Evolutionary conservation across 2,797 vertebrate genomes (phyloP), one percentile per base, ranked within the genome.

Genomic region (Pteronotus mesoamericanus): DNA sequence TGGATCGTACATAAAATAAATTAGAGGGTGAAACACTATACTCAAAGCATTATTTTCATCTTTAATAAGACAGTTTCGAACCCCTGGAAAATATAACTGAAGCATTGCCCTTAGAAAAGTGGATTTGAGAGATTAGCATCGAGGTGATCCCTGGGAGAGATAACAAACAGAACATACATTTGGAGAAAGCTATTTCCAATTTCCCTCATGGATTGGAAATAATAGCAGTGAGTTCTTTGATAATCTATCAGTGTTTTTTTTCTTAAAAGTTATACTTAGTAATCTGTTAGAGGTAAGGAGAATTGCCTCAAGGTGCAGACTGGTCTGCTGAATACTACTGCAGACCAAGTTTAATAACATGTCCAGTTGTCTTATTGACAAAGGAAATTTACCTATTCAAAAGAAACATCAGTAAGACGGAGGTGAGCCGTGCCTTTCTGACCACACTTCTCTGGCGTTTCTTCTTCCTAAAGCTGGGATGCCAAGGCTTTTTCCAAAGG

Each of bases 41-140:
- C 46, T 94, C 88, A 91, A 79, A 95, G 22, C 34, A 92, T 59
- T 78, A 39, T 96, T 93, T 97, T 94, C 68, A 79, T 95, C 86
- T 96, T 94, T 85, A 94, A 85, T 89, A 94, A 89, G 37, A 94
- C 55, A 89, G 21, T 94, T 89, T 51, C 55, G 95, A 74, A 9
- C 77, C 66, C 46, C 48, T 92, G 83, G 48, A 92, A 95, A 88
- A 91, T 91, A 91, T 93, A 89, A 89, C 74, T 68, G 75, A 94
- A 88, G 32, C 75, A 74, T 89, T 94, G 22, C 57, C 87, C 71
- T 61, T 88, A 57, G 77, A 88, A 94, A 86, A 86, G 29, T 71
- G 48, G 34, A 77, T 68, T 85, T 93, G 75, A 84, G 85, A 93
- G 42, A 93, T 86, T 66, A 88, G 12, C 21, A 92, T 74, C 34